phyloP scores from a whole-genome alignment of 2,888 invertebrate species.

The Helicoverpa assulta region DNA sequence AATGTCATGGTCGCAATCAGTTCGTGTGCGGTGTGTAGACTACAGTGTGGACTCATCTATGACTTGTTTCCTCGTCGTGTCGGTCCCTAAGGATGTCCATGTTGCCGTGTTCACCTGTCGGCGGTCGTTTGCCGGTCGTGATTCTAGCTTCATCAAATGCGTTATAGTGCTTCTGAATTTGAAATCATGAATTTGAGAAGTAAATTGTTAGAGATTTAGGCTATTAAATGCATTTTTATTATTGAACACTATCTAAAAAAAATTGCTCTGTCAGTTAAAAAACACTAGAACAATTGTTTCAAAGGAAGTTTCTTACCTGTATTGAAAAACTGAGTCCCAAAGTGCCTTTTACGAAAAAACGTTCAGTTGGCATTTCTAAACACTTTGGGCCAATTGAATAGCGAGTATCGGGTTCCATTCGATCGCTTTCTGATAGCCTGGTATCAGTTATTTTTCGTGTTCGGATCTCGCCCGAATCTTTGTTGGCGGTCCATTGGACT shows the following conservation, averaged over 20 bases:
- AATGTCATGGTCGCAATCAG: background rate
- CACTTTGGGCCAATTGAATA: constrained; percentile 76
- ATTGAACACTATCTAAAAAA: background rate
- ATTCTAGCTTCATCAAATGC: constrained; percentile 11
- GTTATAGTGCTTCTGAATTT: no score
- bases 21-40: constrained; percentile 7
- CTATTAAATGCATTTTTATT: no score
- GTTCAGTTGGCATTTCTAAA: constrained; percentile 64
- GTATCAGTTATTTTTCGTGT: constrained; percentile 83
- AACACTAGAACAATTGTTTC: background rate
- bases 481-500: constrained; percentile 75
- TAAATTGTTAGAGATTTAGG: no score
- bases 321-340: background rate
- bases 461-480: constrained; percentile 72
- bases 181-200: no score
- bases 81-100: constrained; percentile 16
- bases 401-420: constrained; percentile 78
- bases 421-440: constrained; percentile 78
- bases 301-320: background rate
- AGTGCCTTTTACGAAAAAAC: constrained; percentile 7
- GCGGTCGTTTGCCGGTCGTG: constrained; percentile 18
- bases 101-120: constrained; percentile 3
- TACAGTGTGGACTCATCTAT: constrained; percentile 3
- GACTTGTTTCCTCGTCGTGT: constrained; percentile 10
- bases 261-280: background rate